Conservation (phyloP, 2,888 invertebrate species). For the Poecilus cupreus region DNA sequence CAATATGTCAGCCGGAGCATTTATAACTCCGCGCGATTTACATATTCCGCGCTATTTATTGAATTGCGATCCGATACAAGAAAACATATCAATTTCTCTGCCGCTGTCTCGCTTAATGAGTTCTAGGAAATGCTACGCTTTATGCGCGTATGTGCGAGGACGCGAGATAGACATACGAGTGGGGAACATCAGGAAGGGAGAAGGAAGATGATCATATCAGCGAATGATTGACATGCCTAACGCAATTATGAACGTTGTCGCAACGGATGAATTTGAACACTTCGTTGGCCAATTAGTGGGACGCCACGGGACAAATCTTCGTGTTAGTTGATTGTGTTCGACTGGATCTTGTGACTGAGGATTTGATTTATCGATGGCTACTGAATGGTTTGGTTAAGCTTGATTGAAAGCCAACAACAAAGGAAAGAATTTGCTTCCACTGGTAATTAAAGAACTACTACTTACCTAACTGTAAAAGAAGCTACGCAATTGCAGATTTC, state of each 20-base stretch:
- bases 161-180: background rate
- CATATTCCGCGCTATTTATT: slow-evolving; percentile 48
- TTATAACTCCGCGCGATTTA: slow-evolving; percentile 17
- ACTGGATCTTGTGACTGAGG: background rate
- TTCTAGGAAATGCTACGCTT: slow-evolving; percentile 19
- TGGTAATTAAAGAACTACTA: too few relatives aligned
- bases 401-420: background rate
- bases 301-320: slow-evolving; percentile 17
- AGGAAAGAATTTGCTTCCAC: too few relatives aligned
- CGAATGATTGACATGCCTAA: slow-evolving; percentile 39
- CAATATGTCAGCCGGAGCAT: slow-evolving; percentile 31
- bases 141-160: background rate
- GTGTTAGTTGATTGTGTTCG: background rate
- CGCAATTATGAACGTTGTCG: slow-evolving; percentile 43
- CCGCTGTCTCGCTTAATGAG: slow-evolving; percentile 28
- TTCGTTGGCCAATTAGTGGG: slow-evolving; percentile 25
- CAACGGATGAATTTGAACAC: slow-evolving; percentile 32
- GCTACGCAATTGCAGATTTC: too few relatives aligned
- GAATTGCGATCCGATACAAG: slow-evolving; percentile 37
- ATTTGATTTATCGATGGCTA: slow-evolving; percentile 29
- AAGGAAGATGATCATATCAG: background rate
- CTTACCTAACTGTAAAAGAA: too few relatives aligned
- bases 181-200: background rate
- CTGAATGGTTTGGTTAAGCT: slow-evolving; percentile 1
- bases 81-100: slow-evolving; percentile 46